Evolutionary conservation across 2,113 vertebrate genomes (phyloP).

Genomic region (Motacilla tschutschensis): DNA sequence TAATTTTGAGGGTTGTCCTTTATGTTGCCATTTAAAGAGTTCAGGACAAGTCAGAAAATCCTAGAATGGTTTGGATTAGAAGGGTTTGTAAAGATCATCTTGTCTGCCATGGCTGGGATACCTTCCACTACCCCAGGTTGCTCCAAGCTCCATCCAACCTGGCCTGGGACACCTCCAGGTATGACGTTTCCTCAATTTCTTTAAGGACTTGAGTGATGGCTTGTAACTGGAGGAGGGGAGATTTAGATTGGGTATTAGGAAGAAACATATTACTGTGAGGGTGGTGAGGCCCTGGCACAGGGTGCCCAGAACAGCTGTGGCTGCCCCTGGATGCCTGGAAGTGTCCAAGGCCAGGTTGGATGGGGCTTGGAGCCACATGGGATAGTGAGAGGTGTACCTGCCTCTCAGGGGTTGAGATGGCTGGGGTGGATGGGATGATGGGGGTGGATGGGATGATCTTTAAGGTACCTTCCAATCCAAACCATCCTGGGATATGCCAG

Average conservation of each 20-base stretch:
- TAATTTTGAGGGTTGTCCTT: not conserved
- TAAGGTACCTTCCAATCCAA: not conserved
- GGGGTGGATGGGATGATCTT: not conserved
- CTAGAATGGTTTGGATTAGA: not conserved
- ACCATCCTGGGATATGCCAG: not conserved
- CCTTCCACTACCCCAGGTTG: not conserved
- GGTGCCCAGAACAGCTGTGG: not conserved
- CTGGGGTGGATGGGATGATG: not conserved
- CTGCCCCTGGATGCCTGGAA: not conserved
- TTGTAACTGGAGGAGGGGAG: not conserved
- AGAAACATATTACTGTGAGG: not conserved
- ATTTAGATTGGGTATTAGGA: not conserved
- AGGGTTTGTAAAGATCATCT: not conserved
- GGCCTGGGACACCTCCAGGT: not conserved
- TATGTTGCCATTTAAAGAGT: not conserved
- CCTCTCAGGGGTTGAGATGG: not conserved
- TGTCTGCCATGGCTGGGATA: not conserved
- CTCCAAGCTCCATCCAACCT: not conserved
- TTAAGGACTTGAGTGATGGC: not conserved
- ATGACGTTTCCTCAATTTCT: not conserved
- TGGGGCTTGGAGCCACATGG: not conserved
- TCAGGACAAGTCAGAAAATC: not conserved
- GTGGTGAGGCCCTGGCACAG: not conserved
- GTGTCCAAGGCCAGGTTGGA: not conserved
- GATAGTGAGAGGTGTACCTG: not conserved